Base-by-base conservation (phyloP, 2,797 vertebrate species). In the Orientallactaga sibirica region DNA sequence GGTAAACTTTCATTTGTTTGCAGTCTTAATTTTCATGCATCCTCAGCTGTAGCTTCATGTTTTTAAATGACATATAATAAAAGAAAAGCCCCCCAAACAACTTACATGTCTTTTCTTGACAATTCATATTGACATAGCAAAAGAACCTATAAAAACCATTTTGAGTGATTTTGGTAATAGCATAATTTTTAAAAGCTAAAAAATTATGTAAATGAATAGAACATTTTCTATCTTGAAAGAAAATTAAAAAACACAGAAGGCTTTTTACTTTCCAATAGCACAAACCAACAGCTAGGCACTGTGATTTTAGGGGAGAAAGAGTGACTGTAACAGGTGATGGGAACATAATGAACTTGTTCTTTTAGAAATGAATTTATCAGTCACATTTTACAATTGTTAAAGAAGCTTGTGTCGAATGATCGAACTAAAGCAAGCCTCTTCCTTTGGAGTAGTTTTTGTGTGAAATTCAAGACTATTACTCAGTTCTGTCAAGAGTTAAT, bases 261-360 rank as follows among this genome's bases (percentile, higher is more conserved):
- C 6, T 55, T 92, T 88, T 85, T 27, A 48, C 68, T 82, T 79
- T 71, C 9, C 29, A 58, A 20, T 10, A 73, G 52, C 25, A 78
- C 24, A 85, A 86, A 70, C 75, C 80, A 90, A 86, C n/a, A 90
- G 43, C 43, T 58, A 93, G 29, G 24, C 62, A 81, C 16, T 64
- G 27, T 86, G 79, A 55, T 29, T 52, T n/a, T n/a, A 68, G 55
- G 12, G 22, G 86, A 22, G 80, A 74, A 78, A 84, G 74, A 87
- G 78, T 12, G 55, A 93, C 52, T 29, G 64, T 95, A 95, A 96
- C 95, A 97, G 96, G 96, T 97, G 94, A 96, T 2, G 3, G 75
- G 2, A 76, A 58, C 80, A 85, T 79, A 94, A 91, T 81, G 71
- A 86, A 90, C 58, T 89, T 41, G 3, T 76, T 93, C 75, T 66